These are phyloP conservation scores for Malacoraja senta DNA, from an alignment of 2,797 vertebrate genomes.

Conservation along the genomic window DNA sequence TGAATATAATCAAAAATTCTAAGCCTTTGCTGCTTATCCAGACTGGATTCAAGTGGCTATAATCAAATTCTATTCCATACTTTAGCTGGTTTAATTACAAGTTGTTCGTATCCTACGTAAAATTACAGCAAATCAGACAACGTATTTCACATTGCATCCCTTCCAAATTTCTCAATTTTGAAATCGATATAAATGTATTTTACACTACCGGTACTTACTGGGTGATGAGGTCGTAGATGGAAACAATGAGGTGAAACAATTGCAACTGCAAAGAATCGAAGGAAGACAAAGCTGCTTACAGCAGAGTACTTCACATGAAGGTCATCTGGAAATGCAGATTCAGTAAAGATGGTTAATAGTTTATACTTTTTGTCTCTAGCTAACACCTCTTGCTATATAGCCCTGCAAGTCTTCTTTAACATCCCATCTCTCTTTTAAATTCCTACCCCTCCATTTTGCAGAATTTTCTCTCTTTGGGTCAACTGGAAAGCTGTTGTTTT, in stretches of 20 bases:
- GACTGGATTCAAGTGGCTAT: not conserved
- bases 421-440: not conserved
- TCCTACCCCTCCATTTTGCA: not conserved
- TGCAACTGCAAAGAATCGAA: slow-evolving; percentile 95
- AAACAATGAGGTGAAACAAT: slow-evolving; percentile 93
- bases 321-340: slow-evolving; percentile 70
- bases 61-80: not conserved
- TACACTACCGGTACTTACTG: slow-evolving; percentile 67
- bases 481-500: too few species aligned
- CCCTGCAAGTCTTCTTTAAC: too few species aligned
- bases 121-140: not conserved
- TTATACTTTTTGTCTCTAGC: not conserved
- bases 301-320: slow-evolving; percentile 96
- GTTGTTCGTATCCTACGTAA: not conserved
- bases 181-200: not conserved
- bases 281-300: slow-evolving; percentile 97
- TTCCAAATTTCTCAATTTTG: not conserved
- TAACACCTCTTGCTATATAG: too few species aligned
- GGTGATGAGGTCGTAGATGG: slow-evolving; percentile 90
- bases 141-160: not conserved
- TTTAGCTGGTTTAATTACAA: not conserved
- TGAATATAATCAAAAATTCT: not conserved
- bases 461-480: not conserved
- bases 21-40: not conserved
- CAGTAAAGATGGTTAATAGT: slow-evolving; percentile 51